phyloP scores from a whole-genome alignment of 2,888 invertebrate genomes.

The Epinotia brunnichana region DNA sequence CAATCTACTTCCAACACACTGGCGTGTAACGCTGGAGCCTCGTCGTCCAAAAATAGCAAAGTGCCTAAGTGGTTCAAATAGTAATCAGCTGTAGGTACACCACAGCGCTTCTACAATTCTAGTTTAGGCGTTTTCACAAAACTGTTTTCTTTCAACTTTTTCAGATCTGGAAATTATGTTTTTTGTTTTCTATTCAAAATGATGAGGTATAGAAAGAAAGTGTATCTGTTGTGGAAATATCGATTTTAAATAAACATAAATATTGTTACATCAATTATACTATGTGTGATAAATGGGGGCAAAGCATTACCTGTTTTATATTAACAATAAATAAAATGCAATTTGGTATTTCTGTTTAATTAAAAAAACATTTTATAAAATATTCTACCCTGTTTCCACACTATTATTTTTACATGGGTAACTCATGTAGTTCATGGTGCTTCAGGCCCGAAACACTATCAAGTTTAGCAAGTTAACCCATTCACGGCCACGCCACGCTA shows the following conservation, averaged over 20 bases:
- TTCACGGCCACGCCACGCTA: no score
- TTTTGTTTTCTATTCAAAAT: background rate
- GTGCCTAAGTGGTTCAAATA: conserved; percentile 81
- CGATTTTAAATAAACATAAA: background rate
- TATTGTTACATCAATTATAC: no score
- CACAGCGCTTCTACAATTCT: background rate
- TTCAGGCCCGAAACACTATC: no score
- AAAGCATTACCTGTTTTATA: conserved; percentile 13
- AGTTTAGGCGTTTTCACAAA: background rate
- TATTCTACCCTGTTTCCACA: background rate
- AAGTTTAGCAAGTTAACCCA: no score
- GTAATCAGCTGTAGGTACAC: conserved; percentile 46
- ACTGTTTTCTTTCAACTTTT: background rate
- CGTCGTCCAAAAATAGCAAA: conserved; percentile 69
- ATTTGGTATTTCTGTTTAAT: conserved; percentile 10
- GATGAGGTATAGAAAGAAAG: background rate
- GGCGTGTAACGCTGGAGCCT: conserved; percentile 52
- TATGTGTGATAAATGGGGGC: conserved; percentile 1
- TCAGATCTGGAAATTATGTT: no score
- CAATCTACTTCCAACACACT: conserved; percentile 52
- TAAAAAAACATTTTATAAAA: background rate
- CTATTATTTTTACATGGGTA: no score
- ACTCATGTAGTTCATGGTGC: no score
- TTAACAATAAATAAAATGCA: conserved; percentile 3
- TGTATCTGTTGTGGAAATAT: background rate